A percentile compares a stretch with the other conserved stretches of the same genome.
These are phyloP conservation scores for Lophura nycthemera DNA, from an alignment of 2,113 vertebrate species.

Conservation along the genomic window DNA sequence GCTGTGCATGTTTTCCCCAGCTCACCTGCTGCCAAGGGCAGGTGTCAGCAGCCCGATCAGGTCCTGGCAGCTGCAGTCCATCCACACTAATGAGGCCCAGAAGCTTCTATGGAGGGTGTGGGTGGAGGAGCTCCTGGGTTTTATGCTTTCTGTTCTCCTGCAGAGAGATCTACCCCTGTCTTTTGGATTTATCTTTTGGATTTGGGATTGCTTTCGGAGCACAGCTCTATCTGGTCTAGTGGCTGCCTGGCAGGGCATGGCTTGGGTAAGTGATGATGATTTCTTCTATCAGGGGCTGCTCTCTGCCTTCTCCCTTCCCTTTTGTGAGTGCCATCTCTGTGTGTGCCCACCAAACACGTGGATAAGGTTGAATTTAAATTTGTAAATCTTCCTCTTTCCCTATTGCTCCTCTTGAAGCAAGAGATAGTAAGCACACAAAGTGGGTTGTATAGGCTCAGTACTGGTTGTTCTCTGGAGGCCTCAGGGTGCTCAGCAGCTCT, in stretches of 20 bases:
- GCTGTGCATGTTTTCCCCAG: fast-evolving
- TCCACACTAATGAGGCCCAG: fast-evolving
- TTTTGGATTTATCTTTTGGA: no score
- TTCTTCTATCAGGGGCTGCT: fast-evolving
- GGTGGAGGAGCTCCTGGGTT: not conserved
- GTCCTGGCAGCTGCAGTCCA: not conserved
- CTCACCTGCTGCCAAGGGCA: not conserved
- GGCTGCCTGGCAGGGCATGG: fast-evolving
- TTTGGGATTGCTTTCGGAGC: fast-evolving
- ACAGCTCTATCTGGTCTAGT: fast-evolving
- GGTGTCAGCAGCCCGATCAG: no score
- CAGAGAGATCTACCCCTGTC: not conserved
- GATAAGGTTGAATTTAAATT: fast-evolving
- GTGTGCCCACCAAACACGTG: fast-evolving
- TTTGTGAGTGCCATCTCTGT: fast-evolving
- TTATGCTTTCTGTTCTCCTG: fast-evolving
- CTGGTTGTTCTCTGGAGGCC: not conserved
- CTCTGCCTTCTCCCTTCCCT: fast-evolving
- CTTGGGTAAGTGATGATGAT: fast-evolving
- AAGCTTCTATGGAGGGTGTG: fast-evolving
- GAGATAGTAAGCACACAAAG: fast-evolving
- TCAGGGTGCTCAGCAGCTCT: fast-evolving
- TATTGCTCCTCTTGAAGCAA: fast-evolving
- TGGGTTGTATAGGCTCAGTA: fast-evolving
- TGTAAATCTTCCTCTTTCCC: fast-evolving